A percentile compares a stretch with the other conserved stretches of the same genome.
Evolutionary conservation across 2,113 vertebrate species (phyloP).

Genomic region (Pseudorasbora parva): DNA sequence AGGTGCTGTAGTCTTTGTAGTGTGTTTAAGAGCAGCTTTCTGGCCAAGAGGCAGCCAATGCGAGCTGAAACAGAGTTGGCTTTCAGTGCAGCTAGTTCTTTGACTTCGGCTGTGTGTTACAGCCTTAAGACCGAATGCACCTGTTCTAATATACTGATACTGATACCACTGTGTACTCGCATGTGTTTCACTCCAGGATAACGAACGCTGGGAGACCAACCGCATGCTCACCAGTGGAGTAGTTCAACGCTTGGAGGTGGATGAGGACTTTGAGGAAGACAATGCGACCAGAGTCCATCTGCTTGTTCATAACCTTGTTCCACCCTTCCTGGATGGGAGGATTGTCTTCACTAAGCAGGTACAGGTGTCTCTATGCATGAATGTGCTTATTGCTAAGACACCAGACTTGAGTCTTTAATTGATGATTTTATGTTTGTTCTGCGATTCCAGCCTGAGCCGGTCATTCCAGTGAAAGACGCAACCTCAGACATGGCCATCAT

Average conservation of each 20-base stretch:
- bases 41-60: too few relatives aligned
- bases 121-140: too few relatives aligned
- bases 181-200: constrained; percentile 80
- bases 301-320: constrained; percentile 95
- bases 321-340: constrained; percentile 94
- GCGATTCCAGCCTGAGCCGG: constrained; percentile 87
- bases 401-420: not conserved
- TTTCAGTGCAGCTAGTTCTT: too few relatives aligned
- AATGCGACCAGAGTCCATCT: constrained; percentile 95
- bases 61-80: too few relatives aligned
- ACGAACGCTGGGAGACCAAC: constrained; percentile 98
- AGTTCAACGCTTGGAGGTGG: constrained; percentile 95
- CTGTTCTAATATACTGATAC: too few relatives aligned
- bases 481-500: constrained; percentile 98
- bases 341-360: constrained; percentile 99
- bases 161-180: not conserved
- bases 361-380: not conserved
- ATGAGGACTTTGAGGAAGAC: constrained; percentile 98
- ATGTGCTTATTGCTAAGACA: not conserved
- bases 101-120: too few relatives aligned
- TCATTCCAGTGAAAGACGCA: constrained; percentile 95
- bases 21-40: too few relatives aligned
- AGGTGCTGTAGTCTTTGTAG: too few relatives aligned
- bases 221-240: constrained; percentile 99
- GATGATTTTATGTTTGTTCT: constrained; percentile 27